Percentiles rank a stretch among this genome's conserved stretches.
Evolutionary conservation across 2,113 vertebrate genomes (phyloP).

Genomic region (Mionectes macconnelli): DNA sequence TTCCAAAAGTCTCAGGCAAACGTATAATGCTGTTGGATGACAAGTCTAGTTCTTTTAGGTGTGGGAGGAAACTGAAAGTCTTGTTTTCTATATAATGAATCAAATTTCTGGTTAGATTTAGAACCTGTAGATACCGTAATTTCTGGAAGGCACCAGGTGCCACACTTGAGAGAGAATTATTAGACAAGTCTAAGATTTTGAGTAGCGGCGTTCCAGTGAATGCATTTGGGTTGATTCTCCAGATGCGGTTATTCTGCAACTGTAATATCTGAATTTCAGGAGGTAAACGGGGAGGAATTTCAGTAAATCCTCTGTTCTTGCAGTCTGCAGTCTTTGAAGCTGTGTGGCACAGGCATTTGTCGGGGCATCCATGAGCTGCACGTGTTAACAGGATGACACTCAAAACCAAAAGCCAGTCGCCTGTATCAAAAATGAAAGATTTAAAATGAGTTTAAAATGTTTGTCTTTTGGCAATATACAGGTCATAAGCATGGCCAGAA

Average conservation of each 20-base stretch:
- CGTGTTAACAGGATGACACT: slow-evolving; percentile 56
- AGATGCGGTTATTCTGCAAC: slow-evolving; percentile 90
- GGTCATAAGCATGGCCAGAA: neutral
- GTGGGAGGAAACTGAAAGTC: slow-evolving; percentile 82
- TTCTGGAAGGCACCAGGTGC: slow-evolving; percentile 83
- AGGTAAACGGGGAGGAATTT: slow-evolving; percentile 82
- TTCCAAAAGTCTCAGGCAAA: slow-evolving; percentile 82
- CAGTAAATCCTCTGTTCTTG: slow-evolving; percentile 82
- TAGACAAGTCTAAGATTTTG: slow-evolving; percentile 86
- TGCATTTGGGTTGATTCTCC: slow-evolving; percentile 80
- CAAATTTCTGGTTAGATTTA: slow-evolving; percentile 88
- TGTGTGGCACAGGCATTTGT: slow-evolving; percentile 84
- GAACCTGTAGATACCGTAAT: slow-evolving; percentile 79
- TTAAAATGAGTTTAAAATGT: neutral
- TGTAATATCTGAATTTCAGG: slow-evolving; percentile 84
- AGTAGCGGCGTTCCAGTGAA: slow-evolving; percentile 83
- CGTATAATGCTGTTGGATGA: slow-evolving; percentile 87
- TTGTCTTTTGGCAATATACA: neutral
- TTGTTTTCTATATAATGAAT: slow-evolving; percentile 86
- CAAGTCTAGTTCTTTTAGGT: slow-evolving; percentile 87
- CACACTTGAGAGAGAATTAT: slow-evolving; percentile 89
- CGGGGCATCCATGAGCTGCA: slow-evolving; percentile 76
- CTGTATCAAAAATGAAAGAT: slow-evolving; percentile 68
- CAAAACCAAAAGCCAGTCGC: slow-evolving; percentile 69
- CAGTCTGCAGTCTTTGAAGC: slow-evolving; percentile 87